Evolutionary conservation across 2,797 vertebrate species (phyloP).

Genomic region (Aselliscus stoliczkanus): DNA sequence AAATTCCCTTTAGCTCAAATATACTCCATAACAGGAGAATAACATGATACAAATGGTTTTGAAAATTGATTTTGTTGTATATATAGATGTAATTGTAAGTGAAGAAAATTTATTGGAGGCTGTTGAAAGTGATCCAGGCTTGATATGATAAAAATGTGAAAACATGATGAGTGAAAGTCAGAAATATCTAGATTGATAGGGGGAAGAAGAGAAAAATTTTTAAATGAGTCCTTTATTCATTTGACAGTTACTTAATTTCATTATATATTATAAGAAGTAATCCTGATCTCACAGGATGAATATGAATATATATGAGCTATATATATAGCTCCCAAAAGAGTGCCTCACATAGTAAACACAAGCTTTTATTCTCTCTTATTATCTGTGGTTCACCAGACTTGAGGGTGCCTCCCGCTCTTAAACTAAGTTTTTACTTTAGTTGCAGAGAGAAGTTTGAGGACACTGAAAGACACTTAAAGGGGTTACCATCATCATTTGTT

Average conservation of each 20-base stretch:
- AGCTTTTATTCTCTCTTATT: not conserved
- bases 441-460: not conserved
- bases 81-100: not conserved
- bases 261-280: not conserved
- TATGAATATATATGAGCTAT: not conserved
- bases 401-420: not conserved
- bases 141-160: constrained; percentile 6
- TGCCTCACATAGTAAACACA: not conserved
- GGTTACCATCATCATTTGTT: not conserved
- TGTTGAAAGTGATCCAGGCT: not conserved
- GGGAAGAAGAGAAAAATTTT: not conserved
- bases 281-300: not conserved
- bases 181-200: not conserved
- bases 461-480: not conserved
- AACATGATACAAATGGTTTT: not conserved
- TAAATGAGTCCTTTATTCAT: not conserved
- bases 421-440: not conserved
- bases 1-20: not conserved
- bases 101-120: not conserved
- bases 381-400: not conserved
- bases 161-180: not conserved
- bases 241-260: not conserved
- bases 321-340: not conserved
- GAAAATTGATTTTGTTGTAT: not conserved
- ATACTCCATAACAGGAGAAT: not conserved